A percentile compares a stretch with the other conserved stretches of the same genome.
These are phyloP conservation scores for Ianthella basta DNA, from an alignment of 37 sponge, comb jelly and placozoan genomes.

Conservation along the genomic window DNA sequence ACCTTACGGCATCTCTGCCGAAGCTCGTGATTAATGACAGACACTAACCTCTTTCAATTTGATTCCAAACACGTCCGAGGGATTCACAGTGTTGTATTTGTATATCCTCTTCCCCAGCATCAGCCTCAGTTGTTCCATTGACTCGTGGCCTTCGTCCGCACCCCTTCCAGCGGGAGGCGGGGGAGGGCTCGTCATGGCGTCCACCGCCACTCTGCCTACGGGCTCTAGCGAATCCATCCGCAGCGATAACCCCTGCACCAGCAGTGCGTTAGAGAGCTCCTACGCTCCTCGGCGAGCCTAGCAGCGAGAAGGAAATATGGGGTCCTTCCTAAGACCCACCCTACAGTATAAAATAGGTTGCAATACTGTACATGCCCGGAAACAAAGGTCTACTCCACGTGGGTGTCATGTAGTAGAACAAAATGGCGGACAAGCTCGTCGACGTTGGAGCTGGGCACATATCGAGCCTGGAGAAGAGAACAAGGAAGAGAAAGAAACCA, in stretches of 20 bases:
- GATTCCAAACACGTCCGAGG: constrained; percentile 27
- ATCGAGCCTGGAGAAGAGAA: background rate
- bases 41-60: constrained; percentile 29
- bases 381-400: no score
- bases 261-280: no score
- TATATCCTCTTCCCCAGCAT: constrained; percentile 31
- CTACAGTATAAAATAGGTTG: no score
- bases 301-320: no score
- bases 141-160: background rate
- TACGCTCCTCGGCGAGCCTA: no score
- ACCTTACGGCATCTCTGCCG: no score
- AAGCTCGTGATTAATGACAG: no score
- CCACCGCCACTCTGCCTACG: background rate
- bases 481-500: background rate
- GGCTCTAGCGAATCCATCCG: no score
- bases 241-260: no score
- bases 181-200: background rate
- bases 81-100: constrained; percentile 29
- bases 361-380: no score
- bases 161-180: background rate
- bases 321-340: no score
- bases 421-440: background rate
- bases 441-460: background rate
- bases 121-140: background rate
- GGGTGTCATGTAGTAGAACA: background rate